Percentiles rank a stretch among this genome's conserved stretches.
phyloP scores from a whole-genome alignment of 2,113 vertebrate species.

The Lontra canadensis region DNA sequence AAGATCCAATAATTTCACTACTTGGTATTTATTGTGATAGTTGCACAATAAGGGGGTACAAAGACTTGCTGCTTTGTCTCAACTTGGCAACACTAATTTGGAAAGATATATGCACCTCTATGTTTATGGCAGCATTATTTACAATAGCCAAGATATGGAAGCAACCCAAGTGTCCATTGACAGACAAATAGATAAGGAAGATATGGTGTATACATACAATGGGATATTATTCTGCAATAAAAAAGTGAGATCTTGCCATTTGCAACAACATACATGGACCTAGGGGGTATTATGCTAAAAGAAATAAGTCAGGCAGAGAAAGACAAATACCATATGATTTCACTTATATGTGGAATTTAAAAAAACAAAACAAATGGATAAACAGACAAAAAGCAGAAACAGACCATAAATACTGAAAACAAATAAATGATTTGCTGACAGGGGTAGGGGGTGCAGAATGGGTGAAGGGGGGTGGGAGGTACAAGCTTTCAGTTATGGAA shows the following conservation, averaged over 20 bases:
- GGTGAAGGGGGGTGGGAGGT: neutral
- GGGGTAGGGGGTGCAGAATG: neutral
- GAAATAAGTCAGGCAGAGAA: neutral
- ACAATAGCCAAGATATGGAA: neutral
- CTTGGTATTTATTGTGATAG: neutral
- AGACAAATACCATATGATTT: neutral
- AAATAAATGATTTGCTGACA: neutral
- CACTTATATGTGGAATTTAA: neutral
- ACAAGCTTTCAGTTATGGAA: neutral
- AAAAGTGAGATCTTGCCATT: neutral
- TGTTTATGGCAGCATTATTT: neutral
- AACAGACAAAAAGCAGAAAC: neutral
- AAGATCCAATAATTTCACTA: neutral
- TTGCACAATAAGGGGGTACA: neutral
- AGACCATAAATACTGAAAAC: neutral
- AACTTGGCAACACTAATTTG: neutral
- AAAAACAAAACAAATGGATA: neutral
- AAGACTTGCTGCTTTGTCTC: neutral
- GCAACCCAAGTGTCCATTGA: neutral
- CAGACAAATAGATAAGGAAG: neutral
- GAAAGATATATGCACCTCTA: neutral
- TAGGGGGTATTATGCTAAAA: neutral
- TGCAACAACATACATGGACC: neutral
- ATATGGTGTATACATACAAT: neutral
- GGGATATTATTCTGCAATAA: neutral